Conservation (phyloP, 1,140 invertebrate genomes). For the Hypothenemus hampei region DNA sequence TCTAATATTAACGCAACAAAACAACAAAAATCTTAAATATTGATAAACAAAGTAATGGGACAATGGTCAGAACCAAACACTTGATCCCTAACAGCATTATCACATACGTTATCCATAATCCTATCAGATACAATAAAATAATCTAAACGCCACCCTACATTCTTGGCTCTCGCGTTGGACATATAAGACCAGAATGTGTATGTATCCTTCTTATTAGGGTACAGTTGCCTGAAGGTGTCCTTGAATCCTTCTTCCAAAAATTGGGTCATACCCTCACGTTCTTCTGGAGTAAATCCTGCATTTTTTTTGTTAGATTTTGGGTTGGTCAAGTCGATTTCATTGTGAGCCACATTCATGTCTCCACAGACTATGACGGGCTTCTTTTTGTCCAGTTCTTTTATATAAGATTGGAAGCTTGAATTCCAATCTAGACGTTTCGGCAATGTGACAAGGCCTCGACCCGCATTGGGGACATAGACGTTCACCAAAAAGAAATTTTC, state of each 20-base stretch:
- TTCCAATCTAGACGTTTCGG: slow-evolving; percentile 91
- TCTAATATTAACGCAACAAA: too few relatives aligned
- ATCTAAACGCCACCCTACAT: slow-evolving; percentile 95
- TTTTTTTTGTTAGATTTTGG: slow-evolving; percentile 90
- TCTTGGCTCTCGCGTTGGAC: slow-evolving; percentile 75
- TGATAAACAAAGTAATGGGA: slow-evolving; percentile 69
- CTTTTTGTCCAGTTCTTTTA: slow-evolving; percentile 76
- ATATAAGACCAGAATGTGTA: slow-evolving; percentile 97
- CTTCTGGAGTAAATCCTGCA: slow-evolving; percentile 91
- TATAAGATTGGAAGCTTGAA: slow-evolving; percentile 67
- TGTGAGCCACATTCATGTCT: slow-evolving; percentile 96
- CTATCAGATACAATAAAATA: slow-evolving; percentile 88
- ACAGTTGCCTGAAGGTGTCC: slow-evolving; percentile 83
- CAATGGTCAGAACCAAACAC: slow-evolving; percentile 87
- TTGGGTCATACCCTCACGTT: slow-evolving; percentile 84
- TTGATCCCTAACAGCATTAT: slow-evolving; percentile 68
- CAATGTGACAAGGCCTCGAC: slow-evolving; percentile 77
- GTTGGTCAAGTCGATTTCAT: slow-evolving; percentile 93
- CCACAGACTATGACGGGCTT: slow-evolving; percentile 95
- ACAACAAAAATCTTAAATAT: slow-evolving; percentile 52
- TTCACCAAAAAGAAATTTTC: slow-evolving; percentile 84
- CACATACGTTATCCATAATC: slow-evolving; percentile 70
- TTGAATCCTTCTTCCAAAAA: slow-evolving; percentile 76
- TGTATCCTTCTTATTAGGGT: slow-evolving; percentile 76
- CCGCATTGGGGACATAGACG: slow-evolving; percentile 69